Percentiles rank a stretch among this genome's conserved stretches.
phyloP scores from a whole-genome alignment of 2,888 invertebrate species.

The Drosophila neotestacea region DNA sequence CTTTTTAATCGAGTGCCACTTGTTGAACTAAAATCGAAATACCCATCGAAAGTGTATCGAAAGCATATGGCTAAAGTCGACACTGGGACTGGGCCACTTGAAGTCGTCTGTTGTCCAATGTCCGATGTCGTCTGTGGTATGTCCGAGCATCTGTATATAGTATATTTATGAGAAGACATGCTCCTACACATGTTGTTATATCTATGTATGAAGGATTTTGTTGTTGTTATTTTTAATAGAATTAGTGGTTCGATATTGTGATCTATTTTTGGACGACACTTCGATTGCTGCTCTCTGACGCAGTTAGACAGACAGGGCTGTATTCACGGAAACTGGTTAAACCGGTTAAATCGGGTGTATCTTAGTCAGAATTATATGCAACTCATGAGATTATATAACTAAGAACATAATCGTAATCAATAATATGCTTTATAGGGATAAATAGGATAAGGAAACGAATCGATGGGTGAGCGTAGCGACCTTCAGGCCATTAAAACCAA shows the following conservation, averaged over 20 bases:
- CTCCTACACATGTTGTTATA: constrained; percentile 15
- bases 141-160: constrained; percentile 2
- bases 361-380: neutral
- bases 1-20: too few species aligned
- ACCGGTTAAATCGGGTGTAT: constrained; percentile 22
- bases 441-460: neutral
- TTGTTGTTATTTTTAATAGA: constrained; percentile 41
- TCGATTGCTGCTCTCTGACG: constrained; percentile 45
- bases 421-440: neutral
- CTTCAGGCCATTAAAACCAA: neutral
- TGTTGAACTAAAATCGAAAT: neutral
- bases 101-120: constrained; percentile 22
- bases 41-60: constrained; percentile 21
- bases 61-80: constrained; percentile 16
- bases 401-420: neutral
- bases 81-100: constrained; percentile 30
- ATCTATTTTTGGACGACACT: constrained; percentile 53
- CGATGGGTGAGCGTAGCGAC: neutral
- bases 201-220: neutral
- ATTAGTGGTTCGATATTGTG: constrained; percentile 45
- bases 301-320: constrained; percentile 34
- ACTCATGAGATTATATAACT: neutral
- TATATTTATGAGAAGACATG: constrained; percentile 21
- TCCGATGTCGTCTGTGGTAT: constrained; percentile 40
- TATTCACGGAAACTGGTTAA: constrained; percentile 21